Conservation (phyloP, 2,888 invertebrate species). For the Tanytarsus gracilentus region DNA sequence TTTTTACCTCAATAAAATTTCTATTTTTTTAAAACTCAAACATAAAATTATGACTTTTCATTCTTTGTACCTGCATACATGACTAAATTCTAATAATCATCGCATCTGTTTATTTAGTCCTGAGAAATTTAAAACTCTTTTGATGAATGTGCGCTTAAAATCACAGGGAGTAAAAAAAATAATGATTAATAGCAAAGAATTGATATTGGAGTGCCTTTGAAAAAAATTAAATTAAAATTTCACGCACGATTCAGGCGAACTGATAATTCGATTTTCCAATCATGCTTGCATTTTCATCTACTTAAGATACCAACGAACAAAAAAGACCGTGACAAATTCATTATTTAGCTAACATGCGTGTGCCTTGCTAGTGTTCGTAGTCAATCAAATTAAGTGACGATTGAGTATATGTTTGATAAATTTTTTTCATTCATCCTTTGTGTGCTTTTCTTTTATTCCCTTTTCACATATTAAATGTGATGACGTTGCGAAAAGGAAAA, state of each 20-base stretch:
- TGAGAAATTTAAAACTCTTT: too few species aligned
- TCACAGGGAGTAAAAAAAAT: too few species aligned
- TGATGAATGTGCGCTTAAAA: too few species aligned
- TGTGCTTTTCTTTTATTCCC: background rate
- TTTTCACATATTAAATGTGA: background rate
- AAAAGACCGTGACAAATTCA: conserved; percentile 14
- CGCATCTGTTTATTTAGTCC: too few species aligned
- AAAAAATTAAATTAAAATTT: conserved; percentile 23
- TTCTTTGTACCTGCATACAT: too few species aligned
- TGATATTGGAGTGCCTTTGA: too few species aligned
- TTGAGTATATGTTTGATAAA: background rate
- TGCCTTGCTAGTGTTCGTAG: background rate
- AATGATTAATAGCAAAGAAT: too few species aligned
- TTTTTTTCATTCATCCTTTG: conserved; percentile 7
- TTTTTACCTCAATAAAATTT: too few species aligned
- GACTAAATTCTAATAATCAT: too few species aligned
- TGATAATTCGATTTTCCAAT: conserved; percentile 10
- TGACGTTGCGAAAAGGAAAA: conserved; percentile 10
- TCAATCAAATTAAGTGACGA: background rate
- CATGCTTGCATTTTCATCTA: background rate
- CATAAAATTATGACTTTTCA: too few species aligned
- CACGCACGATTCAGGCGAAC: conserved; percentile 3
- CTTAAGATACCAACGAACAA: background rate
- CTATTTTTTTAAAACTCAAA: too few species aligned
- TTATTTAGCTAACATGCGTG: too few species aligned